Evolutionary conservation across 2,797 vertebrate species (phyloP), one percentile per base, ranked within the genome.

Genomic region (Micrastur ruficollis): DNA sequence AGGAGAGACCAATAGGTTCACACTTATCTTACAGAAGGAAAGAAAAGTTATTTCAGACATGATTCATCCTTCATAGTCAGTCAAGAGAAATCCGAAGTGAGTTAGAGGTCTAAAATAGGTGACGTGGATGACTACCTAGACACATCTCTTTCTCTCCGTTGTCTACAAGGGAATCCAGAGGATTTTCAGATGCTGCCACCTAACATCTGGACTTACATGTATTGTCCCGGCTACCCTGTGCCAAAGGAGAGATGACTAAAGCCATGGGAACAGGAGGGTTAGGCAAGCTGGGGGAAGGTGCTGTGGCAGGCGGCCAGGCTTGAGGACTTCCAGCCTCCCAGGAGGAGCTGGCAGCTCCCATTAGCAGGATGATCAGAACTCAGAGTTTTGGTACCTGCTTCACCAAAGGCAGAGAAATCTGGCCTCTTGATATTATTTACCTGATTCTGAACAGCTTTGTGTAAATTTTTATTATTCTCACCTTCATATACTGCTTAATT

Each of bases 231-330:
- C 27, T 61, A 38, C 61, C 29, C 9, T 1, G 5, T 36, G 62
- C 26, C 38, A 5, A 5, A 18, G 58, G 12, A 21, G 31, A 49
- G 5, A 34, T 32, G 40, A 6, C 34, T 36, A 6, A 46, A 66
- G 46, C 81, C 47, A 2, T 8, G 8, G 36, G 42, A 14, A 17
- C 0, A 0, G 20, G 3, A 3, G 27, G 32, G 53, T 14, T 23
- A 5, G 12, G 42, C 27, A 38, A 56, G 27, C 58, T 13, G 23
- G 20, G 32, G 49, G 15, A 56, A 71, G 38, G 49, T 0, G 0
- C 25, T 20, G 46, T 5, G 52, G 44, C n/a, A 40, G 22, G 18
- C 3, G 3, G n/a, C 22, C 15, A 23, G n/a, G 10, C 10, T 22
- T 19, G n/a, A 59, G 38, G 58, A 59, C 17, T 56, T 12, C 18